phyloP scores from a whole-genome alignment of 2,888 invertebrate species.

The Idaea straminata region DNA sequence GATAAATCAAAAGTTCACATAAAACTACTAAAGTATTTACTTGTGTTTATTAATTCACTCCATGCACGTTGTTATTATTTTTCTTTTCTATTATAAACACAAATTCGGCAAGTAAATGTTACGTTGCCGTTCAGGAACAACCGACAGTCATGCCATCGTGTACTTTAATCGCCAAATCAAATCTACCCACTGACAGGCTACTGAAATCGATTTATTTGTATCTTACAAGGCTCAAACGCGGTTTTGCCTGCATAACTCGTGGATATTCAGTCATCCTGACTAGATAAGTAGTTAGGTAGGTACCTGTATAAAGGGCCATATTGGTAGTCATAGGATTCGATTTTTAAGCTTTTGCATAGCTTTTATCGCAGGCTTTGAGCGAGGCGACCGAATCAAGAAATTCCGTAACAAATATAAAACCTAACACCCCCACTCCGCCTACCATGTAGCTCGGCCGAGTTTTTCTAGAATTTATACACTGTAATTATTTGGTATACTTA shows the following conservation, averaged over 20 bases:
- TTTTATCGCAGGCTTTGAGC: too few relatives aligned
- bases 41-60: conserved; percentile 5
- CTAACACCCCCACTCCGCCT: too few relatives aligned
- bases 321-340: too few relatives aligned
- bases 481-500: too few relatives aligned
- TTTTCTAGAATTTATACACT: too few relatives aligned
- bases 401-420: too few relatives aligned
- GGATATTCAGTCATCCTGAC: neutral
- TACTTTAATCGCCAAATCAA: conserved; percentile 39
- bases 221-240: neutral
- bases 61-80: conserved; percentile 7
- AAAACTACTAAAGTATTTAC: neutral
- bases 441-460: too few relatives aligned
- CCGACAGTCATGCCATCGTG: conserved; percentile 53
- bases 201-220: neutral
- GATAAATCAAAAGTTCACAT: too few relatives aligned
- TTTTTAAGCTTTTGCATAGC: too few relatives aligned
- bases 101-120: conserved; percentile 11
- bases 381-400: too few relatives aligned
- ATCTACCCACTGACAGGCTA: conserved; percentile 40
- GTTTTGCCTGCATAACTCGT: neutral
- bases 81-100: conserved; percentile 8
- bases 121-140: conserved; percentile 35
- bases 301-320: too few relatives aligned
- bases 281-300: too few relatives aligned